Evolutionary conservation across 2,888 invertebrate genomes (phyloP).

Genomic region (Stenotaenia linearis): DNA sequence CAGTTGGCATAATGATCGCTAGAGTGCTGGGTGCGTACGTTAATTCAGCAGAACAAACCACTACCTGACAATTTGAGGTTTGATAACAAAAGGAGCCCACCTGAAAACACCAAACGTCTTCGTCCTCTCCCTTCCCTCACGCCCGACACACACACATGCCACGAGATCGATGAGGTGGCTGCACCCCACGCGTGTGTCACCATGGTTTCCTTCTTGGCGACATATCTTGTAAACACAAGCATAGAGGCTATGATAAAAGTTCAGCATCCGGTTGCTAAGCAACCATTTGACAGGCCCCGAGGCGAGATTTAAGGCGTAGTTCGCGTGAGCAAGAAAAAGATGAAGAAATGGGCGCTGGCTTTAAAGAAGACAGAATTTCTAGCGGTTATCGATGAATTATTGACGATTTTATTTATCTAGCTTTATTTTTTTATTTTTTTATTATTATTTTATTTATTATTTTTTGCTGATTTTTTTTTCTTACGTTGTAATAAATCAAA

Average conservation of each 20-base stretch:
- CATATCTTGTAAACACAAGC: constrained; percentile 29
- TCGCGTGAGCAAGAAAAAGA: not conserved
- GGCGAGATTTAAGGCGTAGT: not conserved
- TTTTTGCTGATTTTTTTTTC: not conserved
- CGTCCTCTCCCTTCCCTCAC: not conserved
- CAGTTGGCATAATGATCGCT: not conserved
- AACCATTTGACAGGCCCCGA: constrained; percentile 24
- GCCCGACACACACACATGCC: constrained; percentile 1
- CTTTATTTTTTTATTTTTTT: not conserved
- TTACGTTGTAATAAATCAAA: not conserved
- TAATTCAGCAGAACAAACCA: constrained; percentile 19
- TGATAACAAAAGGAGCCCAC: constrained; percentile 24
- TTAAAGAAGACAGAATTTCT: constrained; percentile 5
- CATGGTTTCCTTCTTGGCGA: constrained; percentile 27
- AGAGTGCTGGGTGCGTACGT: not conserved
- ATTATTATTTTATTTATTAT: not conserved
- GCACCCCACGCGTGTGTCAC: constrained; percentile 24
- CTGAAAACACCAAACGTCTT: constrained; percentile 27
- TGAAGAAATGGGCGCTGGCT: not conserved
- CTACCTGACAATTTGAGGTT: constrained; percentile 28
- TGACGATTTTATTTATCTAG: not conserved
- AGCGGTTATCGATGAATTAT: not conserved
- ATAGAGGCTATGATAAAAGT: constrained; percentile 28
- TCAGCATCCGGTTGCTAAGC: constrained; percentile 28
- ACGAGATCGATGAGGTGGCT: constrained; percentile 21